phyloP scores from a whole-genome alignment of 2,113 vertebrate species.

The Otus sunia region DNA sequence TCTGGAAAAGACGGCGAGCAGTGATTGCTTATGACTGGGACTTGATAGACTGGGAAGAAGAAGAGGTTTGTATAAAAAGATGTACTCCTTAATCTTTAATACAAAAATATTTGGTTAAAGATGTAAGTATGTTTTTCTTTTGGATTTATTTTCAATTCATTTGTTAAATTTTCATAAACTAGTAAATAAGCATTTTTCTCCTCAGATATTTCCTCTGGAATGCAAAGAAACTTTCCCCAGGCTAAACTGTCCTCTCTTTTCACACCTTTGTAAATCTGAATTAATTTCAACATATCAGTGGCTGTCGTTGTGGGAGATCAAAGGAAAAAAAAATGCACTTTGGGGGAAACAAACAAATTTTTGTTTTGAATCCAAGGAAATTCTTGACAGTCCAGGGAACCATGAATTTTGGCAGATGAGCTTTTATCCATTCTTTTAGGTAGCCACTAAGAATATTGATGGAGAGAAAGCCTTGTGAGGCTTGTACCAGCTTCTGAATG shows the following conservation, averaged over 20 bases:
- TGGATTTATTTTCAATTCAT: not conserved
- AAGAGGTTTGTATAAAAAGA: slow-evolving; percentile 83
- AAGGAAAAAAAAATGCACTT: not conserved
- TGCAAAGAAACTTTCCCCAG: not conserved
- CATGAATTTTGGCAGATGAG: not conserved
- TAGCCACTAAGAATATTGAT: not conserved
- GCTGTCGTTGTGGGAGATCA: not conserved
- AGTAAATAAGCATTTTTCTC: not conserved
- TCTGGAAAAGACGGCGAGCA: slow-evolving; percentile 94
- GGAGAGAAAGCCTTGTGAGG: not conserved
- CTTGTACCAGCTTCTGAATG: not conserved
- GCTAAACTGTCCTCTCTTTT: not conserved
- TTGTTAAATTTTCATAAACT: not conserved
- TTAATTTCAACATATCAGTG: not conserved
- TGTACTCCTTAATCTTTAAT: not conserved
- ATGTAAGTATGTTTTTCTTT: not conserved
- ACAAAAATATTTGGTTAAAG: not conserved
- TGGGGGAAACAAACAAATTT: not conserved
- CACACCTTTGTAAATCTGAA: not conserved
- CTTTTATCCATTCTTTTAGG: not conserved
- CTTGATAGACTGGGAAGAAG: slow-evolving; percentile 96
- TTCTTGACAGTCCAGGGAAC: not conserved
- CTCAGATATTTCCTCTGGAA: not conserved
- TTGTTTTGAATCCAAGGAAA: not conserved
- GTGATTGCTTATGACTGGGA: slow-evolving; percentile 98